Percentiles rank a stretch among this genome's conserved stretches.
Evolutionary conservation across 2,113 vertebrate species (phyloP).

Genomic region (Taurulus bubalis): DNA sequence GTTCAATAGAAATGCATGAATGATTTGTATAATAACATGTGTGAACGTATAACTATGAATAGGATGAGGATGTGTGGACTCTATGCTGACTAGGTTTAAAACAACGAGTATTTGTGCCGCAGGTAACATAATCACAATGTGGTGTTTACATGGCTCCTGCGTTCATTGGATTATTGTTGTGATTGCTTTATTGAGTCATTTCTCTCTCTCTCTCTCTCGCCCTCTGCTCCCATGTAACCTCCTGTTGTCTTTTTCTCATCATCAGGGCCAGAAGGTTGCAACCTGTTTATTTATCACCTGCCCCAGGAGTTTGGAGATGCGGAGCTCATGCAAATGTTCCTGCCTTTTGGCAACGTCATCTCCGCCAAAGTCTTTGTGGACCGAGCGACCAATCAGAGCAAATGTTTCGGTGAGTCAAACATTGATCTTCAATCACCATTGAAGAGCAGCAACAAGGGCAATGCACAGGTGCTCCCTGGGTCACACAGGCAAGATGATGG

Average conservation of each 20-base stretch:
- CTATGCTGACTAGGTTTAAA: constrained; percentile 23
- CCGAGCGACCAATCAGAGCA: constrained; percentile 99
- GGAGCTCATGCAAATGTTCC: constrained; percentile 98
- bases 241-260: constrained; percentile 69
- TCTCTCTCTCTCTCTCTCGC: constrained; percentile 54
- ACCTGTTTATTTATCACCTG: constrained; percentile 99
- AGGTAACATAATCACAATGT: constrained; percentile 1
- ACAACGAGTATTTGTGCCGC: constrained; percentile 17
- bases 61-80: constrained; percentile 3
- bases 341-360: constrained; percentile 98
- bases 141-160: constrained; percentile 14
- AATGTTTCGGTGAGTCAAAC: constrained; percentile 95
- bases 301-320: constrained; percentile 98
- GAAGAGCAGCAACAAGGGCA: constrained; percentile 8
- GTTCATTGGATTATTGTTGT: constrained; percentile 23
- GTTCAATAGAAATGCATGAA: not conserved
- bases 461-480: constrained; percentile 9
- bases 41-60: constrained; percentile 19
- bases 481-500: constrained; percentile 48
- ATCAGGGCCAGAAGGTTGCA: constrained; percentile 98
- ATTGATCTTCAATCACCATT: not conserved
- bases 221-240: constrained; percentile 53
- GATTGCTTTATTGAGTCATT: constrained; percentile 37
- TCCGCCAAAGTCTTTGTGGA: constrained; percentile 99
- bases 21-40: not conserved